A percentile compares a stretch with the other conserved stretches of the same genome.
These are phyloP conservation scores for Rafetus swinhoei DNA, from an alignment of 2,113 vertebrate species.

Conservation along the genomic window DNA sequence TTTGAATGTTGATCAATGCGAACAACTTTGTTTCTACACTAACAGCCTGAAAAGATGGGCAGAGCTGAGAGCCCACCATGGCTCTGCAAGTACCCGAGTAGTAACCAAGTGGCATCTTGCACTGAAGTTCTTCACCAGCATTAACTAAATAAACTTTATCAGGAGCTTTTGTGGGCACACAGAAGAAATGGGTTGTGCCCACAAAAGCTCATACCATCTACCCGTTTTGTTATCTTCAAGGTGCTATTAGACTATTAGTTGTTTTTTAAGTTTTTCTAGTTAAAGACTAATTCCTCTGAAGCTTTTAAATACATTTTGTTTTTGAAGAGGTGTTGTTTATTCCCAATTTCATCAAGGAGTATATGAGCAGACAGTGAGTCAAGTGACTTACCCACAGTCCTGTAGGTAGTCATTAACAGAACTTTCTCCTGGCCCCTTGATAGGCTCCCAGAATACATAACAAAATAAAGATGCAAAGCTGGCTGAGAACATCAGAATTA, in stretches of 20 bases:
- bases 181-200: no score
- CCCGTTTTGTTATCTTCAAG: no score
- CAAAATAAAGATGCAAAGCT: not conserved
- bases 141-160: slow-evolving; percentile 4
- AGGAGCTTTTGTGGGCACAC: no score
- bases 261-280: no score
- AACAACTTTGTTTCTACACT: not conserved
- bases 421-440: not conserved
- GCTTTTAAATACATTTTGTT: not conserved
- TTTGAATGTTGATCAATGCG: not conserved
- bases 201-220: no score
- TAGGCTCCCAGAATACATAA: not conserved
- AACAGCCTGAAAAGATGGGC: not conserved
- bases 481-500: not conserved
- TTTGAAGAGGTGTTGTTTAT: slow-evolving; percentile 2
- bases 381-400: not conserved
- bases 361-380: not conserved
- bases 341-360: not conserved
- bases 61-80: not conserved
- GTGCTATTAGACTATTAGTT: no score
- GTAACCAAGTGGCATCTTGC: not conserved
- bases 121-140: not conserved
- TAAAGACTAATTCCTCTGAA: no score
- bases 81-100: not conserved
- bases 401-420: not conserved